A percentile compares a stretch with the other conserved stretches of the same genome.
phyloP scores from a whole-genome alignment of 2,888 invertebrate genomes.

The Yponomeuta plumbellus region DNA sequence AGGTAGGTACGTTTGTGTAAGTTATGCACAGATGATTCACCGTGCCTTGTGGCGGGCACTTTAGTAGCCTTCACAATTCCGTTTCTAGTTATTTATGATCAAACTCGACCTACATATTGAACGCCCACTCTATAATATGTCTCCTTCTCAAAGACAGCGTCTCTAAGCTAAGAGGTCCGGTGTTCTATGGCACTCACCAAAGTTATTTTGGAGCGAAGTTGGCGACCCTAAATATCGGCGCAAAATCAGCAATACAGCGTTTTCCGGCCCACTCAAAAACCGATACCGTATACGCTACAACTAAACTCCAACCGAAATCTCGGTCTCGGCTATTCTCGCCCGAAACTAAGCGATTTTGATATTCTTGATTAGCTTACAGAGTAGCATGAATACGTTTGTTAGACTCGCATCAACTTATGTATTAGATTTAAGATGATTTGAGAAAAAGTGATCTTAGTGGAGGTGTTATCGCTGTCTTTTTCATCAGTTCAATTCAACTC shows the following conservation, averaged over 20 bases:
- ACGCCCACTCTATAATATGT: neutral
- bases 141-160: neutral
- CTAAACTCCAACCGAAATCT: neutral
- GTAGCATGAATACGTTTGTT: too few species aligned
- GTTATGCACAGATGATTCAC: constrained; percentile 3
- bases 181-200: neutral
- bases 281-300: neutral
- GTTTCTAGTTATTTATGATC: neutral
- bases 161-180: neutral
- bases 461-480: too few species aligned
- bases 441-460: too few species aligned
- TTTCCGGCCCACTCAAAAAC: neutral
- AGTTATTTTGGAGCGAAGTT: neutral
- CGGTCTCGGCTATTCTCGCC: too few species aligned
- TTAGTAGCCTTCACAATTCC: neutral
- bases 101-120: too few species aligned
- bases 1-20: neutral
- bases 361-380: too few species aligned
- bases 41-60: neutral
- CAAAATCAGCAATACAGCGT: neutral
- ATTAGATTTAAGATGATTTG: too few species aligned
- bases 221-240: neutral
- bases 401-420: too few species aligned
- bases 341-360: too few species aligned
- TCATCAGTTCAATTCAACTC: too few species aligned